Evolutionary conservation across 1,140 invertebrate genomes (phyloP).

Genomic region (Aphelenchoides avenae): DNA sequence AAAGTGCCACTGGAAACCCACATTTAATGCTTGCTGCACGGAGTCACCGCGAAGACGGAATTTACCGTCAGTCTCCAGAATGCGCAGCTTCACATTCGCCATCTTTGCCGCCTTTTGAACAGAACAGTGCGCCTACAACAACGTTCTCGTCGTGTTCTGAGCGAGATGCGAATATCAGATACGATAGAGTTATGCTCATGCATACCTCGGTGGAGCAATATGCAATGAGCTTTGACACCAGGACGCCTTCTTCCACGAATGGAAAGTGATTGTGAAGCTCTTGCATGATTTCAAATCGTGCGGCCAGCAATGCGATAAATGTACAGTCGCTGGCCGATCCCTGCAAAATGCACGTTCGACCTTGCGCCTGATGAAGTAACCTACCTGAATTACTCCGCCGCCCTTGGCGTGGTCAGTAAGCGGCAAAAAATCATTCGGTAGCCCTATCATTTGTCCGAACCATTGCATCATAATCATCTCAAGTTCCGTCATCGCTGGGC

Average conservation of each 20-base stretch:
- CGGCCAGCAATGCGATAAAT: constrained; percentile 87
- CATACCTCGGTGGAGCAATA: constrained; percentile 69
- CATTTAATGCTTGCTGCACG: constrained; percentile 73
- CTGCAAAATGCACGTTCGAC: too few relatives aligned
- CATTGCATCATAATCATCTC: constrained; percentile 95
- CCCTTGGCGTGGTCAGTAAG: constrained; percentile 62
- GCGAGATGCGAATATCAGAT: too few relatives aligned
- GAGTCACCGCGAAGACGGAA: constrained; percentile 82
- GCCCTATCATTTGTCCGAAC: constrained; percentile 73
- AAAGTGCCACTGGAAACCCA: too few relatives aligned
- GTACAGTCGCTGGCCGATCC: constrained; percentile 95
- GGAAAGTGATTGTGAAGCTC: constrained; percentile 81
- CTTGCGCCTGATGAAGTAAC: too few relatives aligned
- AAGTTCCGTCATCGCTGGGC: constrained; percentile 92
- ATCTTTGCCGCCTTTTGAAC: constrained; percentile 99
- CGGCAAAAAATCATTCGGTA: constrained; percentile 65
- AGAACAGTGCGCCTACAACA: constrained; percentile 93
- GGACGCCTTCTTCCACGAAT: constrained; percentile 83
- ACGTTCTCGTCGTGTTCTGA: too few relatives aligned
- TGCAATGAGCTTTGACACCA: constrained; percentile 91
- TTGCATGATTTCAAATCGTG: constrained; percentile 84
- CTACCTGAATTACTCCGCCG: constrained; percentile 67
- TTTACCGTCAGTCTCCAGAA: constrained; percentile 90
- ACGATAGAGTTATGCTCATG: too few relatives aligned
- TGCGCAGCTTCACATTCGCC: constrained; percentile 89